Evolutionary conservation across 2,113 vertebrate genomes (phyloP).

Genomic region (Pollachius pollachius): DNA sequence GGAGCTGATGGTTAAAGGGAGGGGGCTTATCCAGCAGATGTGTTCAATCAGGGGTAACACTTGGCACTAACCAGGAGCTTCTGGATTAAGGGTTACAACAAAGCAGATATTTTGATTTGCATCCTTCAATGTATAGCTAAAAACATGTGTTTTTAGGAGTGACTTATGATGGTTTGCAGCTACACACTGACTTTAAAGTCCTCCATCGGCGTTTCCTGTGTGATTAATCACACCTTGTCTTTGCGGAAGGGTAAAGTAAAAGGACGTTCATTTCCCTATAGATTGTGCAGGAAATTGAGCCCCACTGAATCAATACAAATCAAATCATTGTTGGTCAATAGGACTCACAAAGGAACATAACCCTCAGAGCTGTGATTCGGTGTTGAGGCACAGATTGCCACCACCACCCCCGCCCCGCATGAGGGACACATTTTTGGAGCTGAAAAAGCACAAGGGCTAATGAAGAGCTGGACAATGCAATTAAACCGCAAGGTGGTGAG

Average conservation of each 20-base stretch:
- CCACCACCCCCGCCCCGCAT: slow-evolving; percentile 4
- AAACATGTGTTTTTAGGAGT: not conserved
- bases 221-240: slow-evolving; percentile 38
- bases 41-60: not conserved
- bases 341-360: slow-evolving; percentile 49
- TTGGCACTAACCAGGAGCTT: not conserved
- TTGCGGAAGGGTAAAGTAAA: slow-evolving; percentile 63
- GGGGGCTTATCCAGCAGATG: slow-evolving; percentile 1
- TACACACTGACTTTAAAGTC: too few relatives aligned
- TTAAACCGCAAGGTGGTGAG: too few relatives aligned
- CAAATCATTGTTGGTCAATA: slow-evolving; percentile 64
- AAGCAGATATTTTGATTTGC: not conserved
- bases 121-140: not conserved
- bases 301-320: slow-evolving; percentile 63
- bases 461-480: slow-evolving; percentile 23
- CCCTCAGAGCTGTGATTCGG: slow-evolving; percentile 18
- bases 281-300: slow-evolving; percentile 57
- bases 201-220: not conserved
- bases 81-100: not conserved
- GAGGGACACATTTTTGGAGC: not conserved
- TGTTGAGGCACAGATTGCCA: not conserved
- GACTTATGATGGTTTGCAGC: too few relatives aligned
- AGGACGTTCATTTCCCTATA: slow-evolving; percentile 60
- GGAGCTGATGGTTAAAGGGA: slow-evolving; percentile 6
- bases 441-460: slow-evolving; percentile 11